These are phyloP conservation scores for Pimephales promelas DNA, from an alignment of 2,113 vertebrate genomes.

Conservation along the genomic window DNA sequence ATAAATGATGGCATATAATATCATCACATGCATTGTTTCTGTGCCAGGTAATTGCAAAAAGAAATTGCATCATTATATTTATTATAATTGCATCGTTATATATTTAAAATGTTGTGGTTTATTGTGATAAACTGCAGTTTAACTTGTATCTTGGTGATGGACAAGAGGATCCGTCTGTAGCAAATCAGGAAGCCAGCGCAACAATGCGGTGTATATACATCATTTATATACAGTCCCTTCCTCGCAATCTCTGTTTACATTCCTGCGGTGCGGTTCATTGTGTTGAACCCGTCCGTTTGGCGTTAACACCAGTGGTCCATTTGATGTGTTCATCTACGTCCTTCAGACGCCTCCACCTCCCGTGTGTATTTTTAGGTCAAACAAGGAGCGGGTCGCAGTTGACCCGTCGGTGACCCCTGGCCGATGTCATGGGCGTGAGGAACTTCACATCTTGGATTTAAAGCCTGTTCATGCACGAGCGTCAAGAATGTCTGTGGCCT, in stretches of 20 bases:
- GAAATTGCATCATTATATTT: background rate
- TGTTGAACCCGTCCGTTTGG: background rate
- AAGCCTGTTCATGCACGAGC: conserved; percentile 68
- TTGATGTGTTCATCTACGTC: conserved; percentile 52
- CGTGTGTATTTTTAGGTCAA: conserved; percentile 66
- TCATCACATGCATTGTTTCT: background rate
- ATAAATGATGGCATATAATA: background rate
- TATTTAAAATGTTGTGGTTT: background rate
- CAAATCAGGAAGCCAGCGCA: conserved; percentile 31
- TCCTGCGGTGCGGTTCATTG: background rate
- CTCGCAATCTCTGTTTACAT: background rate
- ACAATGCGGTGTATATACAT: background rate
- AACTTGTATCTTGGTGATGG: background rate
- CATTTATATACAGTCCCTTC: background rate
- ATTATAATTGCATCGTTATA: background rate
- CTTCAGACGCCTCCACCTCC: conserved; percentile 64
- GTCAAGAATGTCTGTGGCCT: conserved; percentile 67
- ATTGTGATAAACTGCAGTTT: background rate
- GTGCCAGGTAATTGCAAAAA: background rate
- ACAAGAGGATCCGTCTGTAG: background rate
- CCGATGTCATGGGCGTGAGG: conserved; percentile 70
- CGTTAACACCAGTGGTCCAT: conserved; percentile 51
- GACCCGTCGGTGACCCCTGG: conserved; percentile 69
- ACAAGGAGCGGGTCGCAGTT: conserved; percentile 62
- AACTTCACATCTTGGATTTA: conserved; percentile 76